These are phyloP conservation scores for Laticauda colubrina DNA, from an alignment of 2,113 vertebrate species.

Conservation along the genomic window DNA sequence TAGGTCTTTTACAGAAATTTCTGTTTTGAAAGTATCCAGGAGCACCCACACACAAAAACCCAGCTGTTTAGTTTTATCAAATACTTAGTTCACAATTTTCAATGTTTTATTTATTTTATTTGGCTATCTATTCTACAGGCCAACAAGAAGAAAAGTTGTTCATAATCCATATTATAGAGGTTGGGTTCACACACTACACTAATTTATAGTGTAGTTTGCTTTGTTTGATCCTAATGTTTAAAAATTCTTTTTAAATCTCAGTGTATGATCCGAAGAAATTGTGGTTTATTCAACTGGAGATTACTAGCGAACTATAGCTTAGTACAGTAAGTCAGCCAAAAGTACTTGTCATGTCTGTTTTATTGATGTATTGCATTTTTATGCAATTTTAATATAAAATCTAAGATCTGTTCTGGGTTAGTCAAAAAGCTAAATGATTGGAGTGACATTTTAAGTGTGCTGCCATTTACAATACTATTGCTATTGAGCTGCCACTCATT, in stretches of 20 bases:
- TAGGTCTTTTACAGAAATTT: neutral
- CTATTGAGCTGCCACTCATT: slow-evolving; percentile 10
- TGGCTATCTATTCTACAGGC: slow-evolving; percentile 31
- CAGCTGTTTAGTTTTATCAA: neutral
- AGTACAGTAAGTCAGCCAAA: neutral
- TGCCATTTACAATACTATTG: slow-evolving; percentile 12
- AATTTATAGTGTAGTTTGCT: neutral
- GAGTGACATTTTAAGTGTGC: neutral
- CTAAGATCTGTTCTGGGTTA: neutral
- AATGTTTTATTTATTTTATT: slow-evolving; percentile 36
- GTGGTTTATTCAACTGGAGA: neutral
- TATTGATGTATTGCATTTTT: neutral
- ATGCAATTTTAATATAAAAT: neutral
- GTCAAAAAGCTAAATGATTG: slow-evolving; percentile 5
- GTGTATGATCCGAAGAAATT: neutral
- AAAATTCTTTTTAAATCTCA: neutral
- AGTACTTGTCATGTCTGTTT: neutral
- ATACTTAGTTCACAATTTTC: slow-evolving; percentile 24
- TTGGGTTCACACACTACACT: neutral
- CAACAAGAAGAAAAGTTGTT: neutral
- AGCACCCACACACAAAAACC: neutral
- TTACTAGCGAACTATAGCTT: neutral
- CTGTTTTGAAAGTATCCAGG: slow-evolving; percentile 15
- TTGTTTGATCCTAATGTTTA: neutral
- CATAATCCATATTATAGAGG: neutral